Conservation (phyloP, 2,888 invertebrate genomes). For the Venustoraphidia nigricollis region DNA sequence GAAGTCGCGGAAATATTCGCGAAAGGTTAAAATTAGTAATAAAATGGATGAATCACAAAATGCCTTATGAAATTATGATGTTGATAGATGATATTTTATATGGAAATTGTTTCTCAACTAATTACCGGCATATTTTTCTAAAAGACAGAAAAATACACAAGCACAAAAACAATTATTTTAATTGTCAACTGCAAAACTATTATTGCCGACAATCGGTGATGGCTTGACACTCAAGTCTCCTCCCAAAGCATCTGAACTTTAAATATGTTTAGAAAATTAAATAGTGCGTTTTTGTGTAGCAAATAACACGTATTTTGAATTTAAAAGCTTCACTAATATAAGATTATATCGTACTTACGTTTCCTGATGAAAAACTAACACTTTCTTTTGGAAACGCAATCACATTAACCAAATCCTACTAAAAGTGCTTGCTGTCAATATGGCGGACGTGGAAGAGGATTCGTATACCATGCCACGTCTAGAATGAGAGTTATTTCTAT, state of each 20-base stretch:
- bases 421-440: conserved; percentile 65
- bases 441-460: conserved; percentile 66
- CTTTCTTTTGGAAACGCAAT: conserved; percentile 44
- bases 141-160: no score
- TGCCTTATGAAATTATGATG: no score
- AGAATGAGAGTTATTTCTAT: conserved; percentile 22
- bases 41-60: no score
- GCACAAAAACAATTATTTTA: no score
- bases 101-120: no score
- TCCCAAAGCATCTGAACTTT: background rate
- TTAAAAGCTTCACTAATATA: no score
- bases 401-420: conserved; percentile 53
- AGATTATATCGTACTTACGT: conserved; percentile 25
- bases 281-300: conserved; percentile 37
- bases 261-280: background rate
- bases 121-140: no score
- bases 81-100: no score
- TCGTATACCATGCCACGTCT: conserved; percentile 70
- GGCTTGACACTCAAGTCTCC: conserved; percentile 5
- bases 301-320: conserved; percentile 20
- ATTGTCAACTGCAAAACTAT: no score
- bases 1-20: conserved; percentile 17
- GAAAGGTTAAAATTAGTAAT: background rate
- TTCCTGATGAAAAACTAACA: conserved; percentile 30
- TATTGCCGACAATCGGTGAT: conserved; percentile 3